These are phyloP conservation scores for Mugil cephalus DNA, from an alignment of 2,113 vertebrate genomes.

Conservation along the genomic window DNA sequence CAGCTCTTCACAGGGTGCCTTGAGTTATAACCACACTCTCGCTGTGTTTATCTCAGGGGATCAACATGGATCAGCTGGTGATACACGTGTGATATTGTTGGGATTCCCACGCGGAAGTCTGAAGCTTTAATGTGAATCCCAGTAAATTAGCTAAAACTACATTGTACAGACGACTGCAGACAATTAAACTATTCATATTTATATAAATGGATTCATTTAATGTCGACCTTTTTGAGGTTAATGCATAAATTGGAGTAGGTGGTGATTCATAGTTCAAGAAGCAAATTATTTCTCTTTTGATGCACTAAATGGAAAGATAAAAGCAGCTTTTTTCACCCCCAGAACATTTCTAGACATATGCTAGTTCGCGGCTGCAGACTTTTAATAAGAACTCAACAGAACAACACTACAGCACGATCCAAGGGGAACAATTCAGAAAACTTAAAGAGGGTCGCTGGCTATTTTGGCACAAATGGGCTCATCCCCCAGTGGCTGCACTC, in stretches of 20 bases:
- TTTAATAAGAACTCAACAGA: constrained; percentile 29
- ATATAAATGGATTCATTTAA: background rate
- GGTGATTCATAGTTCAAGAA: background rate
- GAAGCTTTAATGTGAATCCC: background rate
- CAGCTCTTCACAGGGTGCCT: constrained; percentile 38
- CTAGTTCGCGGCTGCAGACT: constrained; percentile 12
- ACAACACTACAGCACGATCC: constrained; percentile 31
- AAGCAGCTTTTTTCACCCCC: background rate
- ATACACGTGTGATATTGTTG: constrained; percentile 19
- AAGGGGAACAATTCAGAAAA: constrained; percentile 40
- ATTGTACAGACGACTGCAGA: background rate
- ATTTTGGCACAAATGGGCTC: constrained; percentile 50
- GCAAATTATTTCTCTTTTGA: constrained; percentile 7
- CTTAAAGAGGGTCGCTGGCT: constrained; percentile 39
- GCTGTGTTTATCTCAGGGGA: constrained; percentile 57
- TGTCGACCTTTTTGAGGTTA: constrained; percentile 3
- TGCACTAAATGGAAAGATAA: constrained; percentile 12
- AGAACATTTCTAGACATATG: background rate
- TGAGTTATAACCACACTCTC: constrained; percentile 55
- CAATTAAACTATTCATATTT: accelerated
- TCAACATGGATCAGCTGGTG: constrained; percentile 52
- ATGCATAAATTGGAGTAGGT: background rate
- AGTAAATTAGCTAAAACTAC: constrained; percentile 11
- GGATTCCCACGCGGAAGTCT: constrained; percentile 12
- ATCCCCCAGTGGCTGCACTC: constrained; percentile 42